Percentiles rank a stretch among this genome's conserved stretches.
Evolutionary conservation across 2,888 invertebrate genomes (phyloP).

Genomic region (Eledona agricola): DNA sequence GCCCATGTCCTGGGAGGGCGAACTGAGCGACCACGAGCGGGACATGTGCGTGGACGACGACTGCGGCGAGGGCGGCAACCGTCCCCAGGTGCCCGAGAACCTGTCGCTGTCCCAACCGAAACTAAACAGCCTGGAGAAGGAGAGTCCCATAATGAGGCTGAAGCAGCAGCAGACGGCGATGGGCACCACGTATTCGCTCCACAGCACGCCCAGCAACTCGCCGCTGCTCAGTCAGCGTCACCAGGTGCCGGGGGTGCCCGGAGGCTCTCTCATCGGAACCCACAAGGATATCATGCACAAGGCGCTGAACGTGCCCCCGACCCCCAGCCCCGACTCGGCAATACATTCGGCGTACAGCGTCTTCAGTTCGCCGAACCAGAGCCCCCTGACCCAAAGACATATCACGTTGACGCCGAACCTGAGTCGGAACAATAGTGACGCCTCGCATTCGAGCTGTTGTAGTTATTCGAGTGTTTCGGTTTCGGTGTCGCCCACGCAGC

Average conservation of each 20-base stretch:
- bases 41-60: slow-evolving; percentile 59
- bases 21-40: slow-evolving; percentile 85
- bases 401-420: slow-evolving; percentile 82
- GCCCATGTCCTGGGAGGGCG: slow-evolving; percentile 96
- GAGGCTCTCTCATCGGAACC: slow-evolving; percentile 43
- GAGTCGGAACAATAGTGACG: slow-evolving; percentile 90
- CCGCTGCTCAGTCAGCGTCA: slow-evolving; percentile 72
- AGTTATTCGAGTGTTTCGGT: slow-evolving; percentile 77
- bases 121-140: slow-evolving; percentile 51
- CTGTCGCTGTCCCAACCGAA: slow-evolving; percentile 54
- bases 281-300: slow-evolving; percentile 66
- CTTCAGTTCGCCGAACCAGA: slow-evolving; percentile 86
- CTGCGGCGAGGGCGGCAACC: slow-evolving; percentile 47
- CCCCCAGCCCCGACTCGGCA: slow-evolving; percentile 88
- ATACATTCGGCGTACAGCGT: slow-evolving; percentile 88
- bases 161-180: slow-evolving; percentile 64
- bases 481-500: slow-evolving; percentile 66
- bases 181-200: slow-evolving; percentile 68
- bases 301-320: slow-evolving; percentile 72
- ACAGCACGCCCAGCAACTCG: slow-evolving; percentile 73
- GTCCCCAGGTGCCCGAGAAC: slow-evolving; percentile 57
- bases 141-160: slow-evolving; percentile 64
- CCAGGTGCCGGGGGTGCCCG: slow-evolving; percentile 55
- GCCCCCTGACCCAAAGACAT: slow-evolving; percentile 85
- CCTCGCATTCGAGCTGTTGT: slow-evolving; percentile 89